Evolutionary conservation across 2,113 vertebrate genomes (phyloP).

Genomic region (Pantherophis guttatus): DNA sequence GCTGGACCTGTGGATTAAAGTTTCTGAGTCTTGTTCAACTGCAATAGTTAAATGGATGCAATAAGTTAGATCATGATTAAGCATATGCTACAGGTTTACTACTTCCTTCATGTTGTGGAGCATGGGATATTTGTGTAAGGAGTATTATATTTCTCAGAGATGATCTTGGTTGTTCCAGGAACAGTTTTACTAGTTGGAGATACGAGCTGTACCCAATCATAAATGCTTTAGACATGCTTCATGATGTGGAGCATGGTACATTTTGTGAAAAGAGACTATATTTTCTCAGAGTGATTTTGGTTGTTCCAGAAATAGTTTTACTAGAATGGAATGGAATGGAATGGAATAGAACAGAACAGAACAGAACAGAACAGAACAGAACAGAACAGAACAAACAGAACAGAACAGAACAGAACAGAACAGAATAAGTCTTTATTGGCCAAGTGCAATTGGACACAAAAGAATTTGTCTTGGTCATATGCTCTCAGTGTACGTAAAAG

Average conservation of each 20-base stretch:
- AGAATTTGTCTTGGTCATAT: too few relatives aligned
- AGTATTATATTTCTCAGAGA: not conserved
- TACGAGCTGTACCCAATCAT: not conserved
- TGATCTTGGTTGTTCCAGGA: not conserved
- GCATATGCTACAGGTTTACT: not conserved
- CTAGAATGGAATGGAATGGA: too few relatives aligned
- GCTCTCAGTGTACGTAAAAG: too few relatives aligned
- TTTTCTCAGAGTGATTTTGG: not conserved
- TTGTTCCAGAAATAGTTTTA: not conserved
- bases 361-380: too few relatives aligned
- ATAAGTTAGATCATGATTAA: not conserved
- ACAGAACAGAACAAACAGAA: too few relatives aligned
- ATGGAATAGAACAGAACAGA: too few relatives aligned
- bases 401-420: too few relatives aligned
- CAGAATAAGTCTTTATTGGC: too few relatives aligned
- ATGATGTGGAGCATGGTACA: too few relatives aligned
- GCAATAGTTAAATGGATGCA: not conserved
- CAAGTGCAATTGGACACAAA: too few relatives aligned
- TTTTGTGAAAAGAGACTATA: not conserved
- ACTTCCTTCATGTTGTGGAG: not conserved
- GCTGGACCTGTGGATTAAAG: not conserved
- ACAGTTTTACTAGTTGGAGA: not conserved
- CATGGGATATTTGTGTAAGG: not conserved
- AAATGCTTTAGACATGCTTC: not conserved
- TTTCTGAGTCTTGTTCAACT: not conserved